A percentile compares a stretch with the other conserved stretches of the same genome.
These are phyloP conservation scores for Pteronotus mesoamericanus DNA, from an alignment of 2,797 vertebrate genomes.

Conservation along the genomic window DNA sequence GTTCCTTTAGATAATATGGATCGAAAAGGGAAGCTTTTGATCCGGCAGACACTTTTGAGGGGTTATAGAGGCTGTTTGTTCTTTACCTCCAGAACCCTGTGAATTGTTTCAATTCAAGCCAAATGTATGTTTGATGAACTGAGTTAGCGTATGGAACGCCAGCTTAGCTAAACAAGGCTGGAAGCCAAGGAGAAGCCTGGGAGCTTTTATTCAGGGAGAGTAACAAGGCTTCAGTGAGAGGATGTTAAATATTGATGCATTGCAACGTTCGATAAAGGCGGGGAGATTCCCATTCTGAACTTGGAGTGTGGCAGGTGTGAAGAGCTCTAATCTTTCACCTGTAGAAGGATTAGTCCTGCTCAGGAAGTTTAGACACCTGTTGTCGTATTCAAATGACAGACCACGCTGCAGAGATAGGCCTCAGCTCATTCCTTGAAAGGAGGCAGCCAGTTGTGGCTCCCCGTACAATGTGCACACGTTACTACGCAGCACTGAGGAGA, in stretches of 20 bases:
- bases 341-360: background rate
- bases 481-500: constrained; percentile 76
- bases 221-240: background rate
- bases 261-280: constrained; percentile 60
- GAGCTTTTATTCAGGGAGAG: constrained; percentile 69
- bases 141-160: constrained; percentile 51
- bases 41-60: constrained; percentile 55
- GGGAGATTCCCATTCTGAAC: background rate
- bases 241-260: constrained; percentile 65
- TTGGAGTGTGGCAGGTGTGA: background rate
- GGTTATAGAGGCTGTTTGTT: background rate
- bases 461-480: constrained; percentile 48
- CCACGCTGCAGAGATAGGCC: constrained; percentile 42
- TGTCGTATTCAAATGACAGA: constrained; percentile 56
- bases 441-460: constrained; percentile 14
- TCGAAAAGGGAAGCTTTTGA: constrained; percentile 51
- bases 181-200: constrained; percentile 58
- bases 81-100: constrained; percentile 44
- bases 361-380: constrained; percentile 71
- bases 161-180: constrained; percentile 63
- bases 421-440: background rate
- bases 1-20: background rate
- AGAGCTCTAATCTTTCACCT: background rate
- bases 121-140: constrained; percentile 63
- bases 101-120: constrained; percentile 64